These are phyloP conservation scores for Calvadosia cruxmelitensis DNA, from an alignment of 30 jellyfish, hydroid and myxozoan species.

Conservation along the genomic window DNA sequence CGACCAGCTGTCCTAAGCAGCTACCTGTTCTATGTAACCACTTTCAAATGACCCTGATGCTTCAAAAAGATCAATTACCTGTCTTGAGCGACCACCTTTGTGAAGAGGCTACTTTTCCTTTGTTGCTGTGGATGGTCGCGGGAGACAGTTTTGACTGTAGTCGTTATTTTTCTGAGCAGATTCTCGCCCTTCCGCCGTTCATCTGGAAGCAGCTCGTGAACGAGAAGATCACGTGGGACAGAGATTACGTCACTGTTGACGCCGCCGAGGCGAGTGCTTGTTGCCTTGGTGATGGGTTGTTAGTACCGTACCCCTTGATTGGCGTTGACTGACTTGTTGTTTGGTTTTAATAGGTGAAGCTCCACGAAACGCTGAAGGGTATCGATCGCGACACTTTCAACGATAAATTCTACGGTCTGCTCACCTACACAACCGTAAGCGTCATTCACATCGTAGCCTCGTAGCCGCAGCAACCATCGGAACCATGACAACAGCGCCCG, in stretches of 20 bases:
- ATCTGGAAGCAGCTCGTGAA: conserved; percentile 66
- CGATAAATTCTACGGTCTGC: conserved; percentile 37
- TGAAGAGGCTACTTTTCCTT: no score
- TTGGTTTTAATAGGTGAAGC: conserved; percentile 40
- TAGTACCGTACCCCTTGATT: not conserved
- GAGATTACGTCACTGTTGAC: conserved; percentile 75
- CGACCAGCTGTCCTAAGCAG: no score
- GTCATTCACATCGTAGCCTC: not conserved
- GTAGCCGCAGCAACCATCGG: not conserved
- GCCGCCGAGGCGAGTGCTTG: conserved; percentile 63
- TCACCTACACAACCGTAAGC: conserved; percentile 62
- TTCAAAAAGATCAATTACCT: no score
- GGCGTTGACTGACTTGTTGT: not conserved
- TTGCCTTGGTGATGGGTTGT: not conserved
- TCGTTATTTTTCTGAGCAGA: conserved; percentile 8
- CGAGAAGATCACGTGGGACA: conserved; percentile 52
- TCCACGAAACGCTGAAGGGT: conserved; percentile 53
- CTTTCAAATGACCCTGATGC: no score
- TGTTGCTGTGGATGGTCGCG: no score
- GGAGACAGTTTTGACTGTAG: no score
- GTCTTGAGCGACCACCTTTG: no score
- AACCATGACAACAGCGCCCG: not conserved
- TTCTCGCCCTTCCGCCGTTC: conserved; percentile 52
- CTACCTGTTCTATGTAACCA: no score
- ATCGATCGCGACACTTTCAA: conserved; percentile 50